Base-by-base conservation (phyloP, 1,140 invertebrate species). In the Andrena cerasifolii region DNA sequence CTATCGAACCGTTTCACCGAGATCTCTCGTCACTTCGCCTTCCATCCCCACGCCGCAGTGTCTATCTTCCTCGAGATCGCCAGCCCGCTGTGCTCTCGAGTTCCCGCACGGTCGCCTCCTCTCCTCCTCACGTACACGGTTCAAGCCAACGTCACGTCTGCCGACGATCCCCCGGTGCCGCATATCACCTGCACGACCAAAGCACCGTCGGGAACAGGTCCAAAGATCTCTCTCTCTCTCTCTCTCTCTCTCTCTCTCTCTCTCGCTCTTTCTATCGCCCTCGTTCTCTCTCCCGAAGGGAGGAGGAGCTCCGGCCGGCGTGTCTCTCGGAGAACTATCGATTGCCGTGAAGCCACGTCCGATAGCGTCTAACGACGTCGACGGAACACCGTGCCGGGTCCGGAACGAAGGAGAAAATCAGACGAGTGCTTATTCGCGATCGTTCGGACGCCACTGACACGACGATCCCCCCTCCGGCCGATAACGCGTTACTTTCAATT, bases 121-220 rank as follows among this genome's bases (percentile, higher is more conserved):
- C 36, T 68, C 45, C 28, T 8, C 40, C 8, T 24, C 33, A n/a
- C 45, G 16, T n/a, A 78, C 51, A n/a, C 51, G 47, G 31, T 16
- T 77, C 49, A 26, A n/a, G 36, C 45, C 8, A 59, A 8, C 51
- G 28, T 45, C 21, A 16, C 31, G 24, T 58, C 12, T 62, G 21
- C 40, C 12, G 28, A 56, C 31, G 58, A 59, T 49, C 53, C 54
- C 33, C 26, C 21, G 71, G 33, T 26, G 63, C 40, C 67, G 51
- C 51, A 14, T 72, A 66, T 82, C 61, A 82, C 40, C 81, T 82
- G 54, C 16, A 82, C 49, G 31, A 68, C 18, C n/a, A 40, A 71
- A 7, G n/a, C 24, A 36, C 26, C 36, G 36, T 66, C 47, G 54
- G 10, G 62, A 67, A 51, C 36, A 62, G 49, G 47, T 56, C 56